Evolutionary conservation across 1,140 invertebrate genomes (phyloP).

Genomic region (Bombus difficillimus): DNA sequence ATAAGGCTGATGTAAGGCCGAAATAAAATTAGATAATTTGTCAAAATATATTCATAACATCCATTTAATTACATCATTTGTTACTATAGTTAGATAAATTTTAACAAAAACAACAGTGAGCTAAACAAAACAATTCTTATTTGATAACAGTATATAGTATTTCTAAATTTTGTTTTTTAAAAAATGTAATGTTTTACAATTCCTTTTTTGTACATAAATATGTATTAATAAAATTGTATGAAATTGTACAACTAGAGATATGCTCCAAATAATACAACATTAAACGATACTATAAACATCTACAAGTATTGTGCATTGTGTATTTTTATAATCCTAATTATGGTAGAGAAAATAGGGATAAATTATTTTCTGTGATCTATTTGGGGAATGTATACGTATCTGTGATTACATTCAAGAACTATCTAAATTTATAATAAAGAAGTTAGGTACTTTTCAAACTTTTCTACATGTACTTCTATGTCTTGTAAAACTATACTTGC

Average conservation of each 20-base stretch:
- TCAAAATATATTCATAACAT: constrained; percentile 24
- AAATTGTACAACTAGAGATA: constrained; percentile 49
- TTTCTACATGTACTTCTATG: constrained; percentile 8
- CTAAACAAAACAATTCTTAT: constrained; percentile 62
- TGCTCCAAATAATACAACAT: constrained; percentile 53
- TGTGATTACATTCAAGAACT: constrained; percentile 33
- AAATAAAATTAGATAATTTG: background rate
- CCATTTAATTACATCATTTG: constrained; percentile 31
- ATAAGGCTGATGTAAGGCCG: constrained; percentile 9
- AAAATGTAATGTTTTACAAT: constrained; percentile 56
- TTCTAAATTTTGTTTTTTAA: constrained; percentile 50
- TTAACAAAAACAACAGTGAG: constrained; percentile 46
- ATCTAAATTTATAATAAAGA: constrained; percentile 47
- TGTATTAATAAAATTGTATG: constrained; percentile 47
- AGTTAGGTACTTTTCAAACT: constrained; percentile 36
- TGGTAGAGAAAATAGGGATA: constrained; percentile 54
- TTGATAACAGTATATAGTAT: constrained; percentile 63
- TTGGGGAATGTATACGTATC: constrained; percentile 56
- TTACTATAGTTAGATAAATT: constrained; percentile 33
- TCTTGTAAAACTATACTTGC: constrained; percentile 31
- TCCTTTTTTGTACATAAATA: constrained; percentile 66
- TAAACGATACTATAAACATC: constrained; percentile 50
- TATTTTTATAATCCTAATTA: constrained; percentile 24
- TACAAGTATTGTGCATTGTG: constrained; percentile 58
- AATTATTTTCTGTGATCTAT: constrained; percentile 40